Evolutionary conservation across 2,113 vertebrate genomes (phyloP).

Genomic region (Dermatemys mawii): DNA sequence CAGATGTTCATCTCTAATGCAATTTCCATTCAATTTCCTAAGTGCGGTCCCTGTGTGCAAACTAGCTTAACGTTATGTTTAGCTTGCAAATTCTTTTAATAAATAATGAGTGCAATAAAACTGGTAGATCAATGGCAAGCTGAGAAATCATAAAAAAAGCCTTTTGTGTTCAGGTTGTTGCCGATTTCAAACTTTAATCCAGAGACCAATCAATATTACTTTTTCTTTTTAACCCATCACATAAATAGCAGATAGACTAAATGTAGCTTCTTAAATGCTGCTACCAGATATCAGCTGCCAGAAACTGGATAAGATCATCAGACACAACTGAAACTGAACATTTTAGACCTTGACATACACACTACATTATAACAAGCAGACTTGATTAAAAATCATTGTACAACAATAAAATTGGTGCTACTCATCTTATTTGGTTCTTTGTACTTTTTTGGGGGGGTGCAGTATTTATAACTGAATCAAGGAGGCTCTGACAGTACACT

Average conservation of each 20-base stretch:
- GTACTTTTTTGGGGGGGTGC: conserved; percentile 31
- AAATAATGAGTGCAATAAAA: conserved; percentile 96
- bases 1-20: conserved; percentile 93
- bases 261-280: conserved; percentile 76
- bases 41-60: conserved; percentile 91
- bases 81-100: conserved; percentile 95
- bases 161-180: conserved; percentile 82
- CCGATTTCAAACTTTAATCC: conserved; percentile 85
- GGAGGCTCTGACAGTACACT: conserved; percentile 46
- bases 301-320: conserved; percentile 73
- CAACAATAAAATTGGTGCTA: conserved; percentile 32
- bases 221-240: conserved; percentile 81
- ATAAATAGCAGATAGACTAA: conserved; percentile 72
- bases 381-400: conserved; percentile 11
- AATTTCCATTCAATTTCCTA: conserved; percentile 95
- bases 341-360: conserved; percentile 62
- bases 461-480: not conserved
- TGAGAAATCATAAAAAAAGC: conserved; percentile 87
- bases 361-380: conserved; percentile 29
- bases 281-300: conserved; percentile 76
- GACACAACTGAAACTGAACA: conserved; percentile 49
- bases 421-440: conserved; percentile 21
- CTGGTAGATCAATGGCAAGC: conserved; percentile 89
- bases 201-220: conserved; percentile 78
- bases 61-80: conserved; percentile 92